Evolutionary conservation across 2,113 vertebrate species (phyloP).

Genomic region (Sebastes schlegelii): DNA sequence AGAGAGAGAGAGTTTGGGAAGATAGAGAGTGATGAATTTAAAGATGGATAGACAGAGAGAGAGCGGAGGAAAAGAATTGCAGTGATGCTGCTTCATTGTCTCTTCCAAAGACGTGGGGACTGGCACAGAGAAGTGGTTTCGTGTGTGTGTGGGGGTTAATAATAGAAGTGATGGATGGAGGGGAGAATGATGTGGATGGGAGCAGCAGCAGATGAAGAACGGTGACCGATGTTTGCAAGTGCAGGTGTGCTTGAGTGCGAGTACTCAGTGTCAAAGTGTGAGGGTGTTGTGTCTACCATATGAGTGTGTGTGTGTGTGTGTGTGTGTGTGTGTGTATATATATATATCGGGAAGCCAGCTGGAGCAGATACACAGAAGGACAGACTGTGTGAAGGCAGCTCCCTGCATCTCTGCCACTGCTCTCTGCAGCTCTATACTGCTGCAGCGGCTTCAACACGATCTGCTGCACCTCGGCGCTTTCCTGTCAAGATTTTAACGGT

Average conservation of each 20-base stretch:
- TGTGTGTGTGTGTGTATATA: not conserved
- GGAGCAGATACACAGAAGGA: slow-evolving; percentile 37
- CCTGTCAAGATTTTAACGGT: slow-evolving; percentile 16
- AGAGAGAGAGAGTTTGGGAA: slow-evolving; percentile 7
- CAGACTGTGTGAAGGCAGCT: slow-evolving; percentile 53
- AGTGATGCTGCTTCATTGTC: slow-evolving; percentile 27
- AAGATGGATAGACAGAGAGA: slow-evolving; percentile 11
- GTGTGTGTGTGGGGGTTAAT: slow-evolving; percentile 28
- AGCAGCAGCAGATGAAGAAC: slow-evolving; percentile 39
- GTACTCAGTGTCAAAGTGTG: slow-evolving; percentile 38
- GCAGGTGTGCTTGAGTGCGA: not conserved
- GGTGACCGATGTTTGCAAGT: not conserved
- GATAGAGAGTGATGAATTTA: slow-evolving; percentile 30
- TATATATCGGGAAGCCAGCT: slow-evolving; percentile 22
- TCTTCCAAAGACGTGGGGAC: slow-evolving; percentile 20
- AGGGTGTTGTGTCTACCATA: slow-evolving; percentile 41
- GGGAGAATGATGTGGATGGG: slow-evolving; percentile 40
- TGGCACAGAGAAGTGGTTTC: slow-evolving; percentile 41
- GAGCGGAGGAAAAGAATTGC: slow-evolving; percentile 27
- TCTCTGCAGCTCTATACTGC: slow-evolving; percentile 11
- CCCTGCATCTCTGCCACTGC: slow-evolving; percentile 25
- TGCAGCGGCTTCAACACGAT: slow-evolving; percentile 27
- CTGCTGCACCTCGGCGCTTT: slow-evolving; percentile 17
- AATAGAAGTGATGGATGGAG: slow-evolving; percentile 54
- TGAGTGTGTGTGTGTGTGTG: not conserved